Percentiles rank a stretch among this genome's conserved stretches.
Evolutionary conservation across 2,797 vertebrate species (phyloP).

Genomic region (Trematomus bernacchii): DNA sequence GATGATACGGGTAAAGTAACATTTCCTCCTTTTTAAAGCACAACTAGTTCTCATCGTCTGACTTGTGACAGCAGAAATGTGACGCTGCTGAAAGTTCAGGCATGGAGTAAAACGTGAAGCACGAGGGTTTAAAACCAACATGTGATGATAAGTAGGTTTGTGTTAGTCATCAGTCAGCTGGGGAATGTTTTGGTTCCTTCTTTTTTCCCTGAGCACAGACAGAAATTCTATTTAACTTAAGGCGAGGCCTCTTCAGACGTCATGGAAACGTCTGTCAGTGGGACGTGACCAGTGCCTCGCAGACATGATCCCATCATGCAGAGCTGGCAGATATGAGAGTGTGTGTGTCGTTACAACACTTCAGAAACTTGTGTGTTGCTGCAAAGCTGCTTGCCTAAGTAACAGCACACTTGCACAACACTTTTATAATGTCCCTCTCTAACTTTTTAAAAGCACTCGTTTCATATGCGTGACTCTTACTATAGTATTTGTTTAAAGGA

Average conservation of each 20-base stretch:
- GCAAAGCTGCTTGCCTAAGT: conserved; percentile 13
- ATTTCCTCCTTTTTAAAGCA: not conserved
- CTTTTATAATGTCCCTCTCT: not conserved
- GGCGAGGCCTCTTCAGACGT: conserved; percentile 32
- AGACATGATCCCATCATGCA: not conserved
- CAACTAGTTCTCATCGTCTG: conserved; percentile 8
- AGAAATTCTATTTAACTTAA: conserved; percentile 7
- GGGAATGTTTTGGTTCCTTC: not conserved
- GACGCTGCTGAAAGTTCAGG: conserved; percentile 4
- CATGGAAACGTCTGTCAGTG: conserved; percentile 55
- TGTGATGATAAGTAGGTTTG: not conserved
- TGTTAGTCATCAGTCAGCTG: conserved; percentile 2
- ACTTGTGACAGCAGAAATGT: not conserved
- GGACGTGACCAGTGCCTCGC: conserved; percentile 42
- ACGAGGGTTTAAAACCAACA: not conserved
- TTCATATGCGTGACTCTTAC: too few relatives aligned
- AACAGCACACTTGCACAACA: not conserved
- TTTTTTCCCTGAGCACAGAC: not conserved
- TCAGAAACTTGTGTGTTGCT: conserved; percentile 20
- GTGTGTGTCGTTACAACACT: conserved; percentile 35
- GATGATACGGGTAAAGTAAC: too few relatives aligned
- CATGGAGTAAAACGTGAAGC: not conserved
- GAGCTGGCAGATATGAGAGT: conserved; percentile 27
- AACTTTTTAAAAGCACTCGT: too few relatives aligned
- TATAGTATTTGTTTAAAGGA: too few relatives aligned